These are phyloP conservation scores for Pavo muticus DNA, from an alignment of 2,113 vertebrate genomes.

Conservation along the genomic window DNA sequence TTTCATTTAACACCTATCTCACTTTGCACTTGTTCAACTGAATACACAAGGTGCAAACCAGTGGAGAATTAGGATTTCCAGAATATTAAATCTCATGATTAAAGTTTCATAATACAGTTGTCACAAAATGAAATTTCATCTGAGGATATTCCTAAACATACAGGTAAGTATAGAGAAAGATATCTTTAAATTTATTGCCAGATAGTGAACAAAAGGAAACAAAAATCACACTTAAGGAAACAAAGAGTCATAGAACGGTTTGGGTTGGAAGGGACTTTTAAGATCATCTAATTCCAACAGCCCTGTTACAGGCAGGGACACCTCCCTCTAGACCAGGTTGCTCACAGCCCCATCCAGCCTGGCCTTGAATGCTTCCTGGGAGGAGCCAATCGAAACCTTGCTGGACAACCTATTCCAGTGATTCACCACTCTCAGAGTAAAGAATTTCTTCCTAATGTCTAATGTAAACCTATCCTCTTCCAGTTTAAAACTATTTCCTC, in stretches of 20 bases:
- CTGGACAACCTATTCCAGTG: too few species aligned
- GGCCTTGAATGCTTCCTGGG: too few species aligned
- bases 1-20: conserved; percentile 49
- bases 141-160: neutral
- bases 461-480: too few species aligned
- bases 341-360: too few species aligned
- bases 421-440: too few species aligned
- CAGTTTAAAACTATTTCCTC: too few species aligned
- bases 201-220: neutral
- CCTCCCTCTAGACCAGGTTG: too few species aligned
- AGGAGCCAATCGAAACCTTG: too few species aligned
- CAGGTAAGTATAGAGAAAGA: neutral
- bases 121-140: neutral
- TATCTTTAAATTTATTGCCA: neutral
- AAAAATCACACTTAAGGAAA: neutral
- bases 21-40: conserved; percentile 32
- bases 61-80: neutral
- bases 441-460: too few species aligned
- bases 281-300: too few species aligned
- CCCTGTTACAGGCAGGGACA: too few species aligned
- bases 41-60: neutral
- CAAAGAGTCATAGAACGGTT: neutral
- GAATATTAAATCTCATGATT: neutral
- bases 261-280: too few species aligned
- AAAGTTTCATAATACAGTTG: neutral